A percentile compares a stretch with the other conserved stretches of the same genome.
phyloP scores from a whole-genome alignment of 2,888 invertebrate species.

The Apodemia duryi region DNA sequence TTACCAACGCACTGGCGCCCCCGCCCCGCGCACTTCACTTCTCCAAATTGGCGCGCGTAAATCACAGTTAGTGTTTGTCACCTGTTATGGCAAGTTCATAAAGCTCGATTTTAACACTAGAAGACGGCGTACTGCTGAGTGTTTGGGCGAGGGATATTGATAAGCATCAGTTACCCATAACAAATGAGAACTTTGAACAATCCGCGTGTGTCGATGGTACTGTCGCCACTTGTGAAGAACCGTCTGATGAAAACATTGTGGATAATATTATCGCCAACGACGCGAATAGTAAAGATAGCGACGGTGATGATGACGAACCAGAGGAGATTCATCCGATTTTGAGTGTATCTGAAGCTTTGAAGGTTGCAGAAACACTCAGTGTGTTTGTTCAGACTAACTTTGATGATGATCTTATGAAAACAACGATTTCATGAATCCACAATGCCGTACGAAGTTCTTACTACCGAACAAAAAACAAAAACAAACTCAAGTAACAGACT shows the following conservation, averaged over 20 bases:
- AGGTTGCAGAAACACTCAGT: conserved; percentile 19
- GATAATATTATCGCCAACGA: conserved; percentile 33
- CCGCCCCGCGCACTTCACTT: too few species aligned
- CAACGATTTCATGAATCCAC: conserved; percentile 32
- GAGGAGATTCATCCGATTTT: conserved; percentile 28
- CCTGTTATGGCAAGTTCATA: too few species aligned
- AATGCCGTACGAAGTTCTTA: conserved; percentile 33
- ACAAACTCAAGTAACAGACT: conserved; percentile 25
- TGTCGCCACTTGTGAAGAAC: conserved; percentile 33
- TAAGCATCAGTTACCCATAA: conserved; percentile 4
- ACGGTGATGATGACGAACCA: conserved; percentile 32
- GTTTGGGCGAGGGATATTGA: conserved; percentile 1
- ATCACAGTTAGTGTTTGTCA: too few species aligned
- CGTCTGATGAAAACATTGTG: conserved; percentile 36
- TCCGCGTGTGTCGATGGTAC: conserved; percentile 29
- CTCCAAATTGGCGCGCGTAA: too few species aligned
- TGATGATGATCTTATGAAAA: conserved; percentile 33
- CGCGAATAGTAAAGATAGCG: conserved; percentile 31
- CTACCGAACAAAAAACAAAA: conserved; percentile 31
- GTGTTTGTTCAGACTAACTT: conserved; percentile 31
- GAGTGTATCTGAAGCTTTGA: conserved; percentile 19
- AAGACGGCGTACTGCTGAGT: background rate
- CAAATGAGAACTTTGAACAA: conserved; percentile 29
- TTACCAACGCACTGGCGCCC: too few species aligned
- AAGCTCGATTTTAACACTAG: too few species aligned